Evolutionary conservation across 1,140 invertebrate genomes (phyloP), one percentile per base, ranked within the genome.

Genomic region (Diploscapter pachys): DNA sequence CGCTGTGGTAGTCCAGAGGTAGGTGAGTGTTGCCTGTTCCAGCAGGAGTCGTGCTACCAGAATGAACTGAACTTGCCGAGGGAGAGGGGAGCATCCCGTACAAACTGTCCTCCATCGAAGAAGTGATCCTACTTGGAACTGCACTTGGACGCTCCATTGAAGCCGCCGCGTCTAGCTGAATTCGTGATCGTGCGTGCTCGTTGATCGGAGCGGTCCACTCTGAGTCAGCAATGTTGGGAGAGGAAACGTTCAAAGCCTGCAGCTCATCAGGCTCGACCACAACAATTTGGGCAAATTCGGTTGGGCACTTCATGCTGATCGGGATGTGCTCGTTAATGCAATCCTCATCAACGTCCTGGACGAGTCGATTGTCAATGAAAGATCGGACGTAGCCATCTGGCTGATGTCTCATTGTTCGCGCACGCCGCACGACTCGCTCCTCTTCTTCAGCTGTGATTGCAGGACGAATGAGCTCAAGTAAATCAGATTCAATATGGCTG

Each of bases 301-400:
- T 76, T 9, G 74, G 74, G n/a, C 74, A 76, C 59, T 70, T 70
- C 3, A 76, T 57, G 56, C 71, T 76, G 53, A 55, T 71, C 11
- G 74, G 62, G 8, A 76, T 53, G 49, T 76, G 69, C 53, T 78
- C 77, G 55, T 62, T 61, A 3, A 78, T 68, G 4, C 65, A 66
- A 51, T 78, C 73, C 57, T 78, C 77, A 50, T 78, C 77, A 13
- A 73, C 65, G 9, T 78, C 76, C 11, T 80, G 62, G 11, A 78
- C 76, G 5, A 78, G 57, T 56, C 72, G 70, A 53, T 78, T 78
- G 71, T 78, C 77, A 11, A 78, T 78, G 50, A 78, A 78, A 52
- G 78, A 80, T n/a, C 75, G 61, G 5, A 78, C 77, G 65, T 78
- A 78, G 54, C 71, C 76, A 70, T 78, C 71, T 11, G 77, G 75